phyloP scores from a whole-genome alignment of 2,113 vertebrate genomes.

The Vombatus ursinus region DNA sequence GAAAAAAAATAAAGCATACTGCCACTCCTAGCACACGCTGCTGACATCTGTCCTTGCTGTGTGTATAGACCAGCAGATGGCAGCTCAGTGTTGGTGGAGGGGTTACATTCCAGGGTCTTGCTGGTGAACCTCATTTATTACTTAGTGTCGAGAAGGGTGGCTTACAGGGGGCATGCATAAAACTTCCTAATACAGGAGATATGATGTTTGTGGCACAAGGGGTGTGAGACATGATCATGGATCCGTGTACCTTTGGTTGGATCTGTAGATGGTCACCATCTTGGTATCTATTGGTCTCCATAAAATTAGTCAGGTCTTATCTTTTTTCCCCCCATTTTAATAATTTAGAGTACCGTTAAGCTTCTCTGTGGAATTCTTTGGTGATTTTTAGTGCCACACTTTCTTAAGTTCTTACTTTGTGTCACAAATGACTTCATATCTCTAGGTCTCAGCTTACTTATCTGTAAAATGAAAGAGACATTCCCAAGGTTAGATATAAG shows the following conservation, averaged over 20 bases:
- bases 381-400: too few species aligned
- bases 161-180: background rate
- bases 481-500: too few species aligned
- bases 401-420: too few species aligned
- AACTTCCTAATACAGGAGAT: background rate
- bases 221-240: background rate
- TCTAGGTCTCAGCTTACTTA: too few species aligned
- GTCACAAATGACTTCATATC: too few species aligned
- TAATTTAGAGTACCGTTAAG: slow-evolving; percentile 13
- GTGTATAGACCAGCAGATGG: background rate
- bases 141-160: background rate
- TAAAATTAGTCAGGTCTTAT: background rate
- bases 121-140: background rate
- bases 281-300: background rate
- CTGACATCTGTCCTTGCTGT: background rate
- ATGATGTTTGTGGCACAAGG: background rate
- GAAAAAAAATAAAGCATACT: too few species aligned
- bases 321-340: slow-evolving; percentile 11
- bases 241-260: slow-evolving; percentile 27
- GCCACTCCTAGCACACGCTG: background rate
- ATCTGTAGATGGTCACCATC: background rate
- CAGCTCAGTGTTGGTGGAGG: background rate
- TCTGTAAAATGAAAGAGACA: too few species aligned
- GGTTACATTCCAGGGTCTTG: background rate
- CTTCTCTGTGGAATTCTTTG: too few species aligned